Evolutionary conservation across 2,113 vertebrate species (phyloP).

Genomic region (Aptenodytes forsteri): DNA sequence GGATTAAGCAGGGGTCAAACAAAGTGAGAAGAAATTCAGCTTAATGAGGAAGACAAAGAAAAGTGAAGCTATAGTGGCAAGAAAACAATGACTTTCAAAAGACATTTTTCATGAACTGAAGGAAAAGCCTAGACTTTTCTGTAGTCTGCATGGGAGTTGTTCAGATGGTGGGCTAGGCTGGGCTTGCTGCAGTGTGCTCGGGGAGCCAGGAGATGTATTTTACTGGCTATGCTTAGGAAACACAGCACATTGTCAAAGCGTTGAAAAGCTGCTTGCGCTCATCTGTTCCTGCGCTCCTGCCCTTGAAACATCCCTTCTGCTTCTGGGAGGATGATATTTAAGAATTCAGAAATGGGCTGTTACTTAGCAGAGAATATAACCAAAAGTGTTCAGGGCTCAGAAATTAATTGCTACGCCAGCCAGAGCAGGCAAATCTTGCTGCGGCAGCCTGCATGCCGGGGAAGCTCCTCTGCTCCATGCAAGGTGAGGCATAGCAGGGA

Average conservation of each 20-base stretch:
- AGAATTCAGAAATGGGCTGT: constrained; percentile 4
- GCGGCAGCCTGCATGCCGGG: not conserved
- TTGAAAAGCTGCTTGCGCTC: not conserved
- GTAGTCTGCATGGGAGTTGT: not conserved
- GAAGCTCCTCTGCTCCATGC: not conserved
- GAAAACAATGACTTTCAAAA: not conserved
- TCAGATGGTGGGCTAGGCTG: not conserved
- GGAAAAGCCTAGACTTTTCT: not conserved
- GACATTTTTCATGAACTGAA: not conserved
- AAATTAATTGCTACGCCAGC: not conserved
- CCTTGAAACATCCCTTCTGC: not conserved
- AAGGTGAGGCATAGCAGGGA: not conserved
- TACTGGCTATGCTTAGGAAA: not conserved
- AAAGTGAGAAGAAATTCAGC: not conserved
- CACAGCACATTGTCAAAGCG: not conserved
- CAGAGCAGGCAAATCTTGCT: rapidly evolving
- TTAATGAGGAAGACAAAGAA: not conserved
- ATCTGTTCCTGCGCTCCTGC: not conserved
- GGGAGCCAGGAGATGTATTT: not conserved
- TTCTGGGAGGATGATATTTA: not conserved
- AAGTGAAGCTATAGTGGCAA: not conserved
- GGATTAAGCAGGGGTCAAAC: not conserved
- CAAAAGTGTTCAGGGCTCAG: not conserved
- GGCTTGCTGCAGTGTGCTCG: not conserved
- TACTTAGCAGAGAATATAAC: not conserved